These are phyloP conservation scores for Dinocampus coccinellae DNA, from an alignment of 2,888 invertebrate genomes.

Conservation along the genomic window DNA sequence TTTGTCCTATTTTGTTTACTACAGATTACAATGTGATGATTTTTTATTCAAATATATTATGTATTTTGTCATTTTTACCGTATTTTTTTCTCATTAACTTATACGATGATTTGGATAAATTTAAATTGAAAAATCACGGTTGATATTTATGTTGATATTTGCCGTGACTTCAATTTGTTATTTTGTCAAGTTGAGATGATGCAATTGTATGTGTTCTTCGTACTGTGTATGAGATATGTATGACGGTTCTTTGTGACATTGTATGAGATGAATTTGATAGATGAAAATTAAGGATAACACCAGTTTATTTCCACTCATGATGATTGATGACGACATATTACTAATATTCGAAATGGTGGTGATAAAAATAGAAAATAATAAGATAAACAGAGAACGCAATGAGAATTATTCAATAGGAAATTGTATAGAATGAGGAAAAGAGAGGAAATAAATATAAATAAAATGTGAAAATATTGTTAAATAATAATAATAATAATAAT, in stretches of 20 bases:
- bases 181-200: slow-evolving; percentile 25
- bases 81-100: slow-evolving; percentile 37
- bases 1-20: too few species aligned
- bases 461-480: neutral
- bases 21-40: too few species aligned
- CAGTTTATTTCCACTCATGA: slow-evolving; percentile 36
- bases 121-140: slow-evolving; percentile 44
- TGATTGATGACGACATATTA: slow-evolving; percentile 38
- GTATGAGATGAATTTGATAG: slow-evolving; percentile 41
- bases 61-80: neutral
- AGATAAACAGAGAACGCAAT: neutral
- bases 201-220: neutral
- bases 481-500: neutral
- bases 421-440: neutral
- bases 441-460: neutral
- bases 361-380: neutral
- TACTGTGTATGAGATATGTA: slow-evolving; percentile 40
- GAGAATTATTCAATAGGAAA: neutral
- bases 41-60: too few species aligned
- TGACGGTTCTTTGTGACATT: slow-evolving; percentile 5
- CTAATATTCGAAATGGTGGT: neutral
- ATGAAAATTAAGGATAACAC: slow-evolving; percentile 45
- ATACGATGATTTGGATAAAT: too few species aligned
- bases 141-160: slow-evolving; percentile 10
- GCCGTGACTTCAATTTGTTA: slow-evolving; percentile 23